Conservation (phyloP, 2,888 invertebrate species). For the Lochmaea capreae region DNA sequence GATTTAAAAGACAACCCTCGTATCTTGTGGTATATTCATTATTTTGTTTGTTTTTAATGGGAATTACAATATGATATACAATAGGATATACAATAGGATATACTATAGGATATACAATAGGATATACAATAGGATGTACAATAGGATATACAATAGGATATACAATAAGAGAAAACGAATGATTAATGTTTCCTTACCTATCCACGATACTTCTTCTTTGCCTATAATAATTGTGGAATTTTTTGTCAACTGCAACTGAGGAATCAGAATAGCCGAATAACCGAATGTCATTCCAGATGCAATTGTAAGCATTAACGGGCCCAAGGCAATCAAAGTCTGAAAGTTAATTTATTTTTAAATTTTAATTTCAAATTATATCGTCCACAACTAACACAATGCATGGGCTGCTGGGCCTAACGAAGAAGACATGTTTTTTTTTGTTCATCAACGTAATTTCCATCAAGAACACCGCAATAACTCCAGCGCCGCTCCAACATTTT, state of each 20-base stretch:
- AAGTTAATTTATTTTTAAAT: conserved; percentile 48
- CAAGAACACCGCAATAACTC: too few species aligned
- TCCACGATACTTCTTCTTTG: conserved; percentile 71
- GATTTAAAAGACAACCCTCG: too few species aligned
- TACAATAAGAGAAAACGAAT: not conserved
- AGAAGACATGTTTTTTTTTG: too few species aligned
- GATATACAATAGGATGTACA: not conserved
- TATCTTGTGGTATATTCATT: too few species aligned
- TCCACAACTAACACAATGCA: too few species aligned
- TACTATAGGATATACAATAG: not conserved
- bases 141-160: too few species aligned
- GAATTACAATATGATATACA: not conserved
- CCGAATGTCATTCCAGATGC: conserved; percentile 73
- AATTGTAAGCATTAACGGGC: conserved; percentile 70
- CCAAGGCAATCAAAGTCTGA: conserved; percentile 70
- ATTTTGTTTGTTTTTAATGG: not conserved
- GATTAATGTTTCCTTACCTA: conserved; percentile 64
- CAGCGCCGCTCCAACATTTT: too few species aligned
- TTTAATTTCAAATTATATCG: too few species aligned
- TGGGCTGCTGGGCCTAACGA: too few species aligned
- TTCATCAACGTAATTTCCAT: too few species aligned
- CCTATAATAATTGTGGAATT: conserved; percentile 66
- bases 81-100: too few species aligned
- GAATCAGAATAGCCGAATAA: conserved; percentile 73
- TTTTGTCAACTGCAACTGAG: conserved; percentile 68